phyloP scores from a whole-genome alignment of 2,888 invertebrate genomes.

The Cheilosia pagana region DNA sequence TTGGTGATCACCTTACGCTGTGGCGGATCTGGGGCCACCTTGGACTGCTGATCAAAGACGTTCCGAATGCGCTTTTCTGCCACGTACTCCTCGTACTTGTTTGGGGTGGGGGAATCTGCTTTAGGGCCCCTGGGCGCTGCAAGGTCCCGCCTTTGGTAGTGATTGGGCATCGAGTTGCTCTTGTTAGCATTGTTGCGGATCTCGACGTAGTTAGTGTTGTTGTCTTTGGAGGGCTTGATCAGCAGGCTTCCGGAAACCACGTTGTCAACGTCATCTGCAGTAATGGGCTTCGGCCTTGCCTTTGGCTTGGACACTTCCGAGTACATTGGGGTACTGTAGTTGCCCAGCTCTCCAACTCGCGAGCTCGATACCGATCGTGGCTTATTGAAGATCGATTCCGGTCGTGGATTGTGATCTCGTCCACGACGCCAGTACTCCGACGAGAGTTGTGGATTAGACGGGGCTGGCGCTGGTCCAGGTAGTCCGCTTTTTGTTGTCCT shows the following conservation, averaged over 20 bases:
- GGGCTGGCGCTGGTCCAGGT: conserved; percentile 74
- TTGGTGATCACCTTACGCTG: conserved; percentile 78
- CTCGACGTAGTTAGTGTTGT: conserved; percentile 79
- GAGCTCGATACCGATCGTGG: conserved; percentile 82
- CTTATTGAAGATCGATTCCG: conserved; percentile 76
- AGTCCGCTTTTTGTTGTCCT: conserved; percentile 82
- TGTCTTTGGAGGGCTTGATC: conserved; percentile 80
- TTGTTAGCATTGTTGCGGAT: conserved; percentile 80
- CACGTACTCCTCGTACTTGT: conserved; percentile 83
- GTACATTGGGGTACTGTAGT: conserved; percentile 80
- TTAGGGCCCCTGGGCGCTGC: conserved; percentile 20
- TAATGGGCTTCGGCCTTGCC: conserved; percentile 66
- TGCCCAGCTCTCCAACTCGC: conserved; percentile 78
- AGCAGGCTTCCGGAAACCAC: conserved; percentile 81
- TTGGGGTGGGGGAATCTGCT: conserved; percentile 77
- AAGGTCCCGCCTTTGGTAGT: conserved; percentile 79
- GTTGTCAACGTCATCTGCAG: conserved; percentile 77
- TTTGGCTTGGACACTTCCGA: conserved; percentile 82
- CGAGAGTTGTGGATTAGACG: conserved; percentile 83
- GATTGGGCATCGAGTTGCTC: conserved; percentile 82
- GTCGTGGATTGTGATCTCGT: conserved; percentile 71
- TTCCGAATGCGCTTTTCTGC: conserved; percentile 80
- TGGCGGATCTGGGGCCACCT: conserved; percentile 78
- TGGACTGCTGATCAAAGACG: conserved; percentile 61
- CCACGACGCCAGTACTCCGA: conserved; percentile 86